These are phyloP conservation scores for Litoditis marina DNA, from an alignment of 2,888 invertebrate species.

Conservation along the genomic window DNA sequence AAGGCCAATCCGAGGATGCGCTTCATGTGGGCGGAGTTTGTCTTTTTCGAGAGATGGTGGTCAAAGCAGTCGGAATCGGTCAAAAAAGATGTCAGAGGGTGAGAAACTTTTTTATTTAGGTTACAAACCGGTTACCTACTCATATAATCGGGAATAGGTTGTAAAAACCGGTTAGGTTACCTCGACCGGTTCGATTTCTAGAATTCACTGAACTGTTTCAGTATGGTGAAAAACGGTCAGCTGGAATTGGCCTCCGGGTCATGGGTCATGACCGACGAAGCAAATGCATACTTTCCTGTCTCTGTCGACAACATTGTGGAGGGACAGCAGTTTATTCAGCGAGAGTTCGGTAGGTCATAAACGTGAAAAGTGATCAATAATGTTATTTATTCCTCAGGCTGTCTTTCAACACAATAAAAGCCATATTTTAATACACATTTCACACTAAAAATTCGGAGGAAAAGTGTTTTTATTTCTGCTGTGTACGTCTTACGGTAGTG, in stretches of 20 bases:
- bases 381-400: no score
- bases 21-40: constrained; percentile 83
- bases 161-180: no score
- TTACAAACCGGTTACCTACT: no score
- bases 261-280: constrained; percentile 96
- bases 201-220: no score
- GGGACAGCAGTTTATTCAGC: constrained; percentile 66
- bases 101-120: no score
- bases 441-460: background rate
- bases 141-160: no score
- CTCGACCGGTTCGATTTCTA: no score
- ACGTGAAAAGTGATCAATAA: background rate
- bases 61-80: constrained; percentile 64
- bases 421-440: background rate
- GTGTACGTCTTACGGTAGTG: background rate
- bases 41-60: constrained; percentile 86
- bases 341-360: constrained; percentile 32
- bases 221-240: constrained; percentile 76
- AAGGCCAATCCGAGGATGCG: constrained; percentile 77
- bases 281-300: constrained; percentile 81
- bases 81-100: constrained; percentile 32
- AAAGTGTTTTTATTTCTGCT: background rate
- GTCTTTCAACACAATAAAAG: no score
- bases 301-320: constrained; percentile 83
- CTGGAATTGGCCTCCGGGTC: constrained; percentile 88